Evolutionary conservation across 2,797 vertebrate species (phyloP).

Genomic region (Lycodopsis pacificus): DNA sequence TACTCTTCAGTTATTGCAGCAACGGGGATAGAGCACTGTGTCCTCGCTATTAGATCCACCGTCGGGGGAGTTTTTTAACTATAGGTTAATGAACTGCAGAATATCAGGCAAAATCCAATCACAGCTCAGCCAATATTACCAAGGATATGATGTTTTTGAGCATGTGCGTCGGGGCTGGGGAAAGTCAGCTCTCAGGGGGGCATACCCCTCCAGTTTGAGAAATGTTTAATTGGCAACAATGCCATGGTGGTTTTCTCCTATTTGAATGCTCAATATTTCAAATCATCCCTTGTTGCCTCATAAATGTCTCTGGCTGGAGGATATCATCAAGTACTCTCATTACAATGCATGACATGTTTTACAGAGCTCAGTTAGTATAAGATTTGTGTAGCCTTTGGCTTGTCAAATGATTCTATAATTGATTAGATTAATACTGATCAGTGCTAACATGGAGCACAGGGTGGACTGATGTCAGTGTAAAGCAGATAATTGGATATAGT

Average conservation of each 20-base stretch:
- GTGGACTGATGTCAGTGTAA: slow-evolving; percentile 66
- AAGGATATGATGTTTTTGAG: slow-evolving; percentile 67
- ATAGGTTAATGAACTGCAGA: slow-evolving; percentile 87
- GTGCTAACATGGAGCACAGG: slow-evolving; percentile 75
- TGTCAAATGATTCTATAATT: slow-evolving; percentile 85
- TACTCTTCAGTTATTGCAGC: slow-evolving; percentile 81
- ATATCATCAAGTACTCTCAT: slow-evolving; percentile 73
- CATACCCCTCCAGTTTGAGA: slow-evolving; percentile 64
- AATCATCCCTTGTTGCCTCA: slow-evolving; percentile 63
- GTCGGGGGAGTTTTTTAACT: slow-evolving; percentile 83
- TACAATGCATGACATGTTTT: slow-evolving; percentile 74
- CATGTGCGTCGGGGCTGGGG: slow-evolving; percentile 46
- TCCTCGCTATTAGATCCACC: slow-evolving; percentile 81
- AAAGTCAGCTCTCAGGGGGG: slow-evolving; percentile 66
- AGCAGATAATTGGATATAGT: slow-evolving; percentile 74
- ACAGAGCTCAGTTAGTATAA: slow-evolving; percentile 74
- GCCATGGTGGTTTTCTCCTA: slow-evolving; percentile 59
- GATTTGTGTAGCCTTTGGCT: slow-evolving; percentile 84
- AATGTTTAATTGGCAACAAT: slow-evolving; percentile 76
- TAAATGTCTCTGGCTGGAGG: slow-evolving; percentile 57
- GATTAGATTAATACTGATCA: slow-evolving; percentile 87
- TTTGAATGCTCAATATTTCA: slow-evolving; percentile 66
- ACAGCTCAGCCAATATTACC: slow-evolving; percentile 76
- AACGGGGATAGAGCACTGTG: slow-evolving; percentile 71
- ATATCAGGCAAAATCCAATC: slow-evolving; percentile 78